Evolutionary conservation across 2,797 vertebrate genomes (phyloP), one percentile per base, ranked within the genome.

Genomic region (Antrozous pallidus): DNA sequence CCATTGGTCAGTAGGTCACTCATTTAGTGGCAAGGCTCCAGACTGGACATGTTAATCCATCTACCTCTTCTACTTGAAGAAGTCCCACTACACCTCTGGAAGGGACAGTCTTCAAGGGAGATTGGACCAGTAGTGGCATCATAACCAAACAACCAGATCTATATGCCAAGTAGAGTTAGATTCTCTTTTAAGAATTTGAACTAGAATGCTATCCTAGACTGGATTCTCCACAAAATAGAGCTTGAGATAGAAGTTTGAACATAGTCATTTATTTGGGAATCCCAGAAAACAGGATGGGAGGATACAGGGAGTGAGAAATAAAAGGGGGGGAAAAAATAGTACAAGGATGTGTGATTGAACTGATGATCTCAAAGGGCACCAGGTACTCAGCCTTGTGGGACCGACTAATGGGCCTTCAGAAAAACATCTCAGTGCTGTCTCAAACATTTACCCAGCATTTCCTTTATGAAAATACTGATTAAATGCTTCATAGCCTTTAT

Each of bases 121-220:
- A 75, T 6, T 78, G 49, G n/a, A 54, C 36, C 36, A 93, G 14
- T 4, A 95, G 11, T 8, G 63, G 65, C 83, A 42, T 61, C 58
- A 45, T 65, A 93, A 77, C 36, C 75, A 75, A 95, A n/a, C 77
- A 70, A 70, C 17, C 54, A 92, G 82, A 90, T 70, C 22, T n/a
- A 22, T 40, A 33, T n/a, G 17, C 56, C 70, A 83, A 8, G 8
- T 28, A 9, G 3, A 1, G 0, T 74, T 82, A 36, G 51, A 71
- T 40, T 38, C 8, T 88, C 33, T 85, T 80, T 73, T 33, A 71
- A 82, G 70, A 85, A 86, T 36, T 40, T 45, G 78, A 75, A 78
- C 38, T 86, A 51, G 38, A 88, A 79, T 16, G 24, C 40, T 77
- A 9, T 31, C 42, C 45, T 82, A 54, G 16, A 22, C 67, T 61